phyloP scores from a whole-genome alignment of 2,888 invertebrate genomes.

The Morinoia aosen region DNA sequence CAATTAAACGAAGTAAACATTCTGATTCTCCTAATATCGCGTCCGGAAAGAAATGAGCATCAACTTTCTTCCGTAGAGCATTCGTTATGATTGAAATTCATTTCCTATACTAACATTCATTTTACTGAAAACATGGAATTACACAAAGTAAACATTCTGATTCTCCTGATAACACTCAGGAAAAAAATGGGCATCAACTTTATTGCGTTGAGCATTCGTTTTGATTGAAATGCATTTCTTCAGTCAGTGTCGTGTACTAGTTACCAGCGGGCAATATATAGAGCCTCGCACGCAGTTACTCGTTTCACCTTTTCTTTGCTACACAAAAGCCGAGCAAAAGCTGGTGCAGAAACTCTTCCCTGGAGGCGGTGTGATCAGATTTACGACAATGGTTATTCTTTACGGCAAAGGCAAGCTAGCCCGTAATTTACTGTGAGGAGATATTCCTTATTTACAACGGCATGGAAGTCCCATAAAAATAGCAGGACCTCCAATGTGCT shows the following conservation, averaged over 20 bases:
- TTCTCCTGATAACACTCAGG: not conserved
- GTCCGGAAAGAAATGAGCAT: not conserved
- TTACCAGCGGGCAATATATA: not conserved
- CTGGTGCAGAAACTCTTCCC: not conserved
- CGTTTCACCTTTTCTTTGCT: not conserved
- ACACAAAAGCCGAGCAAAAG: not conserved
- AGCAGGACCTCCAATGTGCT: not conserved
- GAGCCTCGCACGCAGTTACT: not conserved
- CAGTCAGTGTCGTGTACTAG: not conserved
- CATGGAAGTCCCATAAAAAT: constrained; percentile 1
- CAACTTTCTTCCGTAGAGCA: not conserved
- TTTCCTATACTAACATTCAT: no score
- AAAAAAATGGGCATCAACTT: not conserved
- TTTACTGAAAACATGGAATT: not conserved
- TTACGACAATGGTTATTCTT: constrained; percentile 43
- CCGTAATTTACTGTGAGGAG: constrained; percentile 33
- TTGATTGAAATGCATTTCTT: not conserved
- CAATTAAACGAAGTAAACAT: not conserved
- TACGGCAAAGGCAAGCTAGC: constrained; percentile 31
- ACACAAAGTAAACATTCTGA: not conserved
- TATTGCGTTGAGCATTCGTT: not conserved
- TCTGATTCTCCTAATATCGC: not conserved
- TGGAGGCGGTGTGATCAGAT: constrained; percentile 9
- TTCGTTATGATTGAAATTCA: not conserved
- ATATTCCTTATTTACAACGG: constrained; percentile 44